Evolutionary conservation across 2,888 invertebrate species (phyloP), one percentile per base, ranked within the genome.

Genomic region (Leptothorax acervorum): DNA sequence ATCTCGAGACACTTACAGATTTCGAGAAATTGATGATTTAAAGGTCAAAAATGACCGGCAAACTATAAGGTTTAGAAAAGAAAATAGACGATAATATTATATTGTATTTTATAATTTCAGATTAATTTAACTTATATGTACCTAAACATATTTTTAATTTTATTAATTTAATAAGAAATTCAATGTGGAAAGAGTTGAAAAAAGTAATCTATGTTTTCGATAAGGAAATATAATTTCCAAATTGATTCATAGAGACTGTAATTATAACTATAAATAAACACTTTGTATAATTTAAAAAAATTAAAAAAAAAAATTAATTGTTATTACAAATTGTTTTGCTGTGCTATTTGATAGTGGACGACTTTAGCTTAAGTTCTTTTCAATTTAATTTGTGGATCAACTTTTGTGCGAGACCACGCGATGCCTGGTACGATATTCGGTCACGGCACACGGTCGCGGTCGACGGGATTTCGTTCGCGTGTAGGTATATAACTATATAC

Each of bases 401-500:
- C 8, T 12, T 39, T 78, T 45, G 31, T 23, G 35, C 35, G 39
- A 79, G 5, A 18, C 71, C 79, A 81, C 71, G 79, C 79, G 79
- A 81, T 81, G 79, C 70, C 79, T 81, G 79, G 71, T 71, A 81
- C 79, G 79, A 71, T 71, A 62, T 71, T 60, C 28, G 12, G n/a
- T 81, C 79, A 81, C 79, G 79, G 62, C 48, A 71, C 8, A 65
- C 28, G 31, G 48, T 57, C n/a, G 23, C 28, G 62, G 63, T 65
- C 45, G 53, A 53, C 53, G 15, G 31, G 31, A 62, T 81, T 62
- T 60, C 28, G 79, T 35, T 79, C 48, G 79, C 79, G 79, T 81
- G 79, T 60, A 0, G 23, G 23, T 23, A 23, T 23, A n/a, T n/a
- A n/a, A n/a, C n/a, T n/a, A n/a, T n/a, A n/a, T 9, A 60, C 48